Evolutionary conservation across 2,888 invertebrate genomes (phyloP), one percentile per base, ranked within the genome.

Genomic region (Trachelus troglodyta): DNA sequence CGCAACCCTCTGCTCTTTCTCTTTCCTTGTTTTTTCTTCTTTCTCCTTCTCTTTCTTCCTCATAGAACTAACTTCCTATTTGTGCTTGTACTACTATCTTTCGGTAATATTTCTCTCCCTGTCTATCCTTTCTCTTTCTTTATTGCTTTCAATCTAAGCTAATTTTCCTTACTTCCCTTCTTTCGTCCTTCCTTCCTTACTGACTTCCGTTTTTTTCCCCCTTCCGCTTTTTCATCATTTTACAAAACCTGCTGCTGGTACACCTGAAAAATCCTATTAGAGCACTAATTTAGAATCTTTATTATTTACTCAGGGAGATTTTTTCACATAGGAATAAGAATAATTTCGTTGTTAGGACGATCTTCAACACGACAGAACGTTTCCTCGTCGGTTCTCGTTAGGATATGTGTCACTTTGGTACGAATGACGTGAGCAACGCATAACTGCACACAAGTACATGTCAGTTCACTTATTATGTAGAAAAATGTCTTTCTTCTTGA

Each of bases 361-460:
- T 40, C 40, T 23, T 40, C 40, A 23, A 40, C 2, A 56, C 56
- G 15, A 23, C 0, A 56, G 23, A 56, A 56, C 9, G 15, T 56
- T 56, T 56, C 56, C 56, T 56, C 56, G 23, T 56, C 23, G 6
- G 23, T 23, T 56, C 23, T 23, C 23, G 15, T 56, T 80, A 85
- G 84, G 85, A 85, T 85, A 85, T 85, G 85, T 85, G 85, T 85
- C 85, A 85, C 83, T 83, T 85, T 85, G 81, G 81, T 79, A 79
- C 78, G 81, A 83, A 82, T 85, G 85, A 85, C 85, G 85, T 85
- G 82, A 83, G 82, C 81, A 83, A 77, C 78, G 79, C 81, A 79
- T 79, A 77, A 80, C 79, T 78, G 77, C 73, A 81, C 79, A 77
- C 75, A 79, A 77, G 75, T 77, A 76, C 78, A 71, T 74, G 77